Percentiles rank a stretch among this genome's conserved stretches.
These are phyloP conservation scores for Daphoenositta chrysoptera DNA, from an alignment of 2,113 vertebrate species.

Conservation along the genomic window DNA sequence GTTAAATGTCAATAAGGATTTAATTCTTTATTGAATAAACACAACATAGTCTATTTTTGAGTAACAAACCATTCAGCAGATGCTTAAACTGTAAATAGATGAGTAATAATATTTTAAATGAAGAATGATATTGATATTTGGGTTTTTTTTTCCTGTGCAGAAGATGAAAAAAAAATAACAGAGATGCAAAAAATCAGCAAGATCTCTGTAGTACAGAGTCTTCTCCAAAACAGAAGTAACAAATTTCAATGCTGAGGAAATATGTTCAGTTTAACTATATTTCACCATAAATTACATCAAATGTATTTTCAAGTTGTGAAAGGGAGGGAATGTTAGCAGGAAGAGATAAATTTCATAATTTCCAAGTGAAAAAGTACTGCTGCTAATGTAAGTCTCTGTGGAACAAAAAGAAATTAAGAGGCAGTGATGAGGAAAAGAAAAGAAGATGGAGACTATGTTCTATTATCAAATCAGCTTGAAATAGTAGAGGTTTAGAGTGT, in stretches of 20 bases:
- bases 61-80: background rate
- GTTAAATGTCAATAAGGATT: background rate
- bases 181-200: background rate
- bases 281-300: background rate
- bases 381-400: background rate
- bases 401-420: background rate
- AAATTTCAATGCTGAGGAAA: background rate
- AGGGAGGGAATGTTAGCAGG: background rate
- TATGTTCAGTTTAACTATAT: background rate
- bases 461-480: background rate
- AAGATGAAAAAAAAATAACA: background rate
- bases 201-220: background rate
- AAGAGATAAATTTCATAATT: background rate
- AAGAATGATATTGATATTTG: background rate
- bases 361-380: background rate
- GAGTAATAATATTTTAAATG: background rate
- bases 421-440: background rate
- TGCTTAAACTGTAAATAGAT: background rate
- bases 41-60: background rate
- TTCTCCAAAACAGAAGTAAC: background rate
- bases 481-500: background rate
- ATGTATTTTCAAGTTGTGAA: background rate
- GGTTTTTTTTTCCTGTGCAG: rapidly evolving
- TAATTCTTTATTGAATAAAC: background rate
- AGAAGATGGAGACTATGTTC: background rate